phyloP scores from a whole-genome alignment of 1,140 invertebrate species.

The Lepidurus couesii region DNA sequence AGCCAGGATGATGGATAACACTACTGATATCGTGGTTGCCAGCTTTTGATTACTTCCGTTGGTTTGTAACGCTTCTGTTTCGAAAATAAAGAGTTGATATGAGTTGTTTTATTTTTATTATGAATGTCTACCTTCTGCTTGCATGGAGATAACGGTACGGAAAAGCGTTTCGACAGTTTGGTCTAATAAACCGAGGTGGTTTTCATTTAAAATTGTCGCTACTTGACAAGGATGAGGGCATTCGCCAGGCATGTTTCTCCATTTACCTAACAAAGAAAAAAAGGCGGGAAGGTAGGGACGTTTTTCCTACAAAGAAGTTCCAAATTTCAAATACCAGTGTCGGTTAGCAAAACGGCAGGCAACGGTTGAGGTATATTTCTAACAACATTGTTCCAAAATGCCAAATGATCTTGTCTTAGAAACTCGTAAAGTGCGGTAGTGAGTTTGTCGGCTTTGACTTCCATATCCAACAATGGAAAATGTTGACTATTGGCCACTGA shows the following conservation, averaged over 20 bases:
- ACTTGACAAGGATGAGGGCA: conserved; percentile 20
- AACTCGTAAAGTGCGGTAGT: conserved; percentile 29
- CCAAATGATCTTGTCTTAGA: conserved; percentile 34
- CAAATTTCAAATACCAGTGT: conserved; percentile 41
- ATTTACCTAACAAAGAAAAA: conserved; percentile 28
- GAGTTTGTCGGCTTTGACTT: conserved; percentile 2
- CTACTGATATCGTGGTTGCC: background rate
- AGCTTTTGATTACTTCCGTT: background rate
- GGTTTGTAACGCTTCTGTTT: background rate
- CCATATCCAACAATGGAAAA: conserved; percentile 30
- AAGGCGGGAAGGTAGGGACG: background rate
- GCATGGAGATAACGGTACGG: conserved; percentile 22
- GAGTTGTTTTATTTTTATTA: background rate
- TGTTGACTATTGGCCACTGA: background rate
- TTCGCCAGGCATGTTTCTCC: conserved; percentile 24
- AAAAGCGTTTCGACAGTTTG: conserved; percentile 30
- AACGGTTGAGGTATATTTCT: conserved; percentile 36
- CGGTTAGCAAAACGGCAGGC: conserved; percentile 46
- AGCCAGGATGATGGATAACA: background rate
- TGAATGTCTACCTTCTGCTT: conserved; percentile 28
- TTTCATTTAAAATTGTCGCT: conserved; percentile 6
- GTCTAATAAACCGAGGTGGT: conserved; percentile 30
- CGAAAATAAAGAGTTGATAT: background rate
- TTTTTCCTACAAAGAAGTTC: background rate
- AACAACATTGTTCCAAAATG: conserved; percentile 32